Percentiles rank a stretch among this genome's conserved stretches.
These are phyloP conservation scores for Catagonus wagneri DNA, from an alignment of 2,113 vertebrate species.

Conservation along the genomic window DNA sequence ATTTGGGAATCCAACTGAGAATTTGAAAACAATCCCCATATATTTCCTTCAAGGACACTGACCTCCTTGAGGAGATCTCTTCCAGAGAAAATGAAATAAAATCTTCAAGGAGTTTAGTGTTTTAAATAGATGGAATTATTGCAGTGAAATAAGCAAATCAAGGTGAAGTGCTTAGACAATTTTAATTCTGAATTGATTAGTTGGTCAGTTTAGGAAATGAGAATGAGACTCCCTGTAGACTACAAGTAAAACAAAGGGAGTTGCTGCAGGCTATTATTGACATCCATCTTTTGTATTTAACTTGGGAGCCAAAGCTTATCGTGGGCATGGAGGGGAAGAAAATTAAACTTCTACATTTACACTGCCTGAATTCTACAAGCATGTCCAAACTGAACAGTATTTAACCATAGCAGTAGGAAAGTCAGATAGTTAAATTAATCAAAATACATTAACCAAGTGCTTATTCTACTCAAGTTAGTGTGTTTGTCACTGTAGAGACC, in stretches of 20 bases:
- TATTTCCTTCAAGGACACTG: slow-evolving; percentile 75
- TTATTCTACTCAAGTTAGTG: rapidly evolving
- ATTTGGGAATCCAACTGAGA: slow-evolving; percentile 72
- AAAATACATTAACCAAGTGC: background rate
- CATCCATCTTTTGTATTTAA: background rate
- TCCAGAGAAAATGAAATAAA: slow-evolving; percentile 76
- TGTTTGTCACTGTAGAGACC: background rate
- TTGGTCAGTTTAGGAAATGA: slow-evolving; percentile 74
- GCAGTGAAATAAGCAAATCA: slow-evolving; percentile 73
- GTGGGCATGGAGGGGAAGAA: background rate
- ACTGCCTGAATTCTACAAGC: background rate
- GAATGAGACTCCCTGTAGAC: slow-evolving; percentile 9
- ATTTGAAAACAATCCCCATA: slow-evolving; percentile 74
- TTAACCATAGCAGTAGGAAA: background rate
- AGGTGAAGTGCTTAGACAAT: slow-evolving; percentile 72
- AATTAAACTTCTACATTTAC: background rate
- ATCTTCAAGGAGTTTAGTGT: slow-evolving; percentile 73
- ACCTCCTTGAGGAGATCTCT: slow-evolving; percentile 71
- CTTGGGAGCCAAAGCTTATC: background rate
- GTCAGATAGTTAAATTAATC: background rate
- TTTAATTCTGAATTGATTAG: slow-evolving; percentile 72
- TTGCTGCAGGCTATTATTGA: background rate
- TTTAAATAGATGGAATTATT: slow-evolving; percentile 76
- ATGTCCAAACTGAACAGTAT: background rate
- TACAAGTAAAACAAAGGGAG: slow-evolving; percentile 35